These are phyloP conservation scores for Drosophila macrospina DNA, from an alignment of 2,888 invertebrate species.

Conservation along the genomic window DNA sequence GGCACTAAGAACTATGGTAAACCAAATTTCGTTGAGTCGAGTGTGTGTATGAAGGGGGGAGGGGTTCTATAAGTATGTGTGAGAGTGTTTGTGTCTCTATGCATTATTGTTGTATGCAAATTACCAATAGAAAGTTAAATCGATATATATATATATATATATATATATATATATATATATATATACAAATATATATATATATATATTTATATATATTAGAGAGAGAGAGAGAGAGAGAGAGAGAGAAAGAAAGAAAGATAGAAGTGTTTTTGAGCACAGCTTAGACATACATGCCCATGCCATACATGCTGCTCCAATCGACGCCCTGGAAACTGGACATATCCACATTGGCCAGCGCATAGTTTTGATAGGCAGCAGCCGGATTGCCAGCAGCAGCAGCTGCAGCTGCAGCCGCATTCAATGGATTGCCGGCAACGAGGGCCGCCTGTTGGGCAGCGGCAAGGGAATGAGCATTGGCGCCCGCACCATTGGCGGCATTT, in stretches of 20 bases:
- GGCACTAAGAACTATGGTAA: conserved; percentile 62
- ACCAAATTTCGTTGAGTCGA: conserved; percentile 50
- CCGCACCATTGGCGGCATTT: conserved; percentile 74
- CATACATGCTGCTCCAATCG: conserved; percentile 96
- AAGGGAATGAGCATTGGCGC: conserved; percentile 82
- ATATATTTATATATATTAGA: too few species aligned
- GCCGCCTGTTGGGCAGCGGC: conserved; percentile 86
- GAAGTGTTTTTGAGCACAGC: conserved; percentile 9
- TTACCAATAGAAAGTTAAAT: conserved; percentile 31
- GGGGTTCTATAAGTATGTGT: conserved; percentile 20
- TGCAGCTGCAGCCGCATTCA: conserved; percentile 87
- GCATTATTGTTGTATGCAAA: conserved; percentile 45
- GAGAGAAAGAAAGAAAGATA: not conserved
- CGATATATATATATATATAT: too few species aligned
- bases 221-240: conserved; percentile 2
- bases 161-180: too few species aligned
- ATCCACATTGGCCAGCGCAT: conserved; percentile 94
- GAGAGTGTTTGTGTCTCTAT: conserved; percentile 16
- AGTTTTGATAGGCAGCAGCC: conserved; percentile 90
- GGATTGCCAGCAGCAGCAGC: conserved; percentile 88
- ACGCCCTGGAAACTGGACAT: conserved; percentile 97
- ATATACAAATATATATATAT: too few species aligned
- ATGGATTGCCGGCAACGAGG: conserved; percentile 81
- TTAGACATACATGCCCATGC: conserved; percentile 95
- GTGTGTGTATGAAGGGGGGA: conserved; percentile 7